phyloP scores from a whole-genome alignment of 2,888 invertebrate genomes.

The Caenorhabditis sinica region DNA sequence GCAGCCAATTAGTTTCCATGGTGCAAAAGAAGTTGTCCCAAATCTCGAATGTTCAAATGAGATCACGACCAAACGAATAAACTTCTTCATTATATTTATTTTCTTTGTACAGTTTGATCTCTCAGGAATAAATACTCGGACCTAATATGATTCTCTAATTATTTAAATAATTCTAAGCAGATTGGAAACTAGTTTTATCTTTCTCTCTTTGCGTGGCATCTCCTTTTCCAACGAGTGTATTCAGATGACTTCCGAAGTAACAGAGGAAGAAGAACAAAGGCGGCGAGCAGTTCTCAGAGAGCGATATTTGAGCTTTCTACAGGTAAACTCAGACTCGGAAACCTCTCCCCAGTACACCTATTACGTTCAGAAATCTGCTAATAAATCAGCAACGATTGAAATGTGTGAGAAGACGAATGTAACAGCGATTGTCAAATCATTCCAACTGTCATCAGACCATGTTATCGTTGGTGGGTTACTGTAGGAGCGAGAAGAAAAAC shows the following conservation, averaged over 20 bases:
- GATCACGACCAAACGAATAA: constrained; percentile 49
- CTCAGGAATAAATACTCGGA: neutral
- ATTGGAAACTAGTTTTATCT: constrained; percentile 12
- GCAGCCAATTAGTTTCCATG: constrained; percentile 19
- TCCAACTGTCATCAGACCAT: constrained; percentile 53
- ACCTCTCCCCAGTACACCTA: neutral
- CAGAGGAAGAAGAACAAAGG: constrained; percentile 37
- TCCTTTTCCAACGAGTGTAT: neutral
- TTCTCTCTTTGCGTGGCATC: neutral
- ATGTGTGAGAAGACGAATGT: constrained; percentile 59
- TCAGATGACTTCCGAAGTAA: constrained; percentile 30
- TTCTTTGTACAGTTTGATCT: constrained; percentile 1
- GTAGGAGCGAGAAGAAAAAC: neutral
- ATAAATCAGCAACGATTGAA: constrained; percentile 28
- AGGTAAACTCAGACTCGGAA: neutral
- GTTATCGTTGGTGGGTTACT: constrained; percentile 54
- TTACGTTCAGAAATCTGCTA: constrained; percentile 14
- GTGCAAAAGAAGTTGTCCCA: constrained; percentile 58
- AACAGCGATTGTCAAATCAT: constrained; percentile 41
- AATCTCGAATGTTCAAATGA: constrained; percentile 54
- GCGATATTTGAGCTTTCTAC: constrained; percentile 48
- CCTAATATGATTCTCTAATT: neutral
- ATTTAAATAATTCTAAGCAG: neutral
- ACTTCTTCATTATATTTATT: neutral
- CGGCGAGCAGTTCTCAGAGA: constrained; percentile 40